These are phyloP conservation scores for Heterochromis multidens DNA, from an alignment of 2,113 vertebrate species.

Conservation along the genomic window DNA sequence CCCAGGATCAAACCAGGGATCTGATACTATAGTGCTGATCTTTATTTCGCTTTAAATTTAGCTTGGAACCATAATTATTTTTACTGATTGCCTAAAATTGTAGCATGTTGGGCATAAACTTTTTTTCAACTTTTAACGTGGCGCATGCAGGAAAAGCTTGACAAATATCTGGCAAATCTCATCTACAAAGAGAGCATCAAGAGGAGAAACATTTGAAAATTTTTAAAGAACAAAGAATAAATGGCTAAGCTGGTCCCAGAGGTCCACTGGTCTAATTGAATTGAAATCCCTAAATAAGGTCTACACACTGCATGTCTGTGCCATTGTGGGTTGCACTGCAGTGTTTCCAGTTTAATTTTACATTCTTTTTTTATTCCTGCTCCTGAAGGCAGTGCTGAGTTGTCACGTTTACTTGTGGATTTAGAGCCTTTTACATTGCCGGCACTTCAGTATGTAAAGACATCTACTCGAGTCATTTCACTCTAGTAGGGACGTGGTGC, in stretches of 20 bases:
- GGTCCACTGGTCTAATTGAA: conserved; percentile 20
- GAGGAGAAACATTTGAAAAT: background rate
- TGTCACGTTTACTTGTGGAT: background rate
- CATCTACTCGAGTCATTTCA: background rate
- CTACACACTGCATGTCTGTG: background rate
- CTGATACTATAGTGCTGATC: background rate
- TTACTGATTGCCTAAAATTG: background rate
- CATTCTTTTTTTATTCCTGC: background rate
- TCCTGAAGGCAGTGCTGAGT: background rate
- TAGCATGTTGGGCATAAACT: too few species aligned
- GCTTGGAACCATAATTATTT: background rate
- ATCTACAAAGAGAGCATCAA: background rate
- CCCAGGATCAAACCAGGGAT: background rate
- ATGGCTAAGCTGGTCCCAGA: background rate
- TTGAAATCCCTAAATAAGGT: conserved; percentile 3
- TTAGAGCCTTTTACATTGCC: background rate
- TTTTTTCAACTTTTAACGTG: background rate
- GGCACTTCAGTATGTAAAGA: conserved; percentile 17
- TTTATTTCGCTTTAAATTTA: background rate
- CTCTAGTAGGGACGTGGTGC: background rate
- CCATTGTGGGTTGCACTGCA: background rate
- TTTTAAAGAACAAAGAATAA: background rate
- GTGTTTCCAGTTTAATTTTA: background rate
- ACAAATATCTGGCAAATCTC: background rate
- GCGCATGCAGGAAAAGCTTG: background rate